Percentiles rank a stretch among this genome's conserved stretches.
Conservation (phyloP, 2,113 vertebrate genomes). For the Zosterops japonicus region DNA sequence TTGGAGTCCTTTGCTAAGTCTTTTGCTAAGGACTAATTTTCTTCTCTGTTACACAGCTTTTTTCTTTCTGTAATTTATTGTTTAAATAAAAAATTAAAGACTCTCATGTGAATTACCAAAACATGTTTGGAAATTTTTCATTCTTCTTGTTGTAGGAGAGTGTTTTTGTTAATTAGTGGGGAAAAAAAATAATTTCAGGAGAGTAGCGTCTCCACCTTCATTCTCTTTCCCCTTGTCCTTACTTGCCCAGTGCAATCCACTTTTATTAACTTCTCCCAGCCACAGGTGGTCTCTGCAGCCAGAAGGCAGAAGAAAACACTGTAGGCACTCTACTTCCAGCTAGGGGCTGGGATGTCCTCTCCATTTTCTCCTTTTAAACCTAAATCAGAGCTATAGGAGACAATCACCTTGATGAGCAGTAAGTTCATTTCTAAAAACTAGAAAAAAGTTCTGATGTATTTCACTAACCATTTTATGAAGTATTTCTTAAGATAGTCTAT, state of each 20-base stretch:
- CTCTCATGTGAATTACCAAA: not conserved
- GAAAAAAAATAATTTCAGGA: not conserved
- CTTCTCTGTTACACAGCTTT: fast-evolving
- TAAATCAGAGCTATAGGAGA: not conserved
- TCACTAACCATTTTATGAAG: not conserved
- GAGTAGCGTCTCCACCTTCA: not conserved
- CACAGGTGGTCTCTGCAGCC: not conserved
- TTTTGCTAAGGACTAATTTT: not conserved
- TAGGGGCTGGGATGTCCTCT: not conserved
- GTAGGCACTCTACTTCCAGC: not conserved
- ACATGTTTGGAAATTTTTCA: not conserved
- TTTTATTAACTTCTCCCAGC: not conserved
- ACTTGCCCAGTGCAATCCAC: fast-evolving
- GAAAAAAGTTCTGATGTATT: not conserved
- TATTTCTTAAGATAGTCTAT: not conserved
- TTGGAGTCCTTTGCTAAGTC: not conserved
- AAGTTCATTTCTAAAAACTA: not conserved
- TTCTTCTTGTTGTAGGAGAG: not conserved
- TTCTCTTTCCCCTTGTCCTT: not conserved
- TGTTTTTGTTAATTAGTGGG: not conserved
- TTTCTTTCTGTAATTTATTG: not conserved
- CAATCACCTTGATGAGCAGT: fast-evolving
- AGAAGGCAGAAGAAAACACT: not conserved
- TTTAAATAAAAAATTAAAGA: not conserved
- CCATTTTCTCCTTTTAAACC: not conserved